Conservation (phyloP, 2,113 vertebrate species). For the Haemorhous mexicanus region DNA sequence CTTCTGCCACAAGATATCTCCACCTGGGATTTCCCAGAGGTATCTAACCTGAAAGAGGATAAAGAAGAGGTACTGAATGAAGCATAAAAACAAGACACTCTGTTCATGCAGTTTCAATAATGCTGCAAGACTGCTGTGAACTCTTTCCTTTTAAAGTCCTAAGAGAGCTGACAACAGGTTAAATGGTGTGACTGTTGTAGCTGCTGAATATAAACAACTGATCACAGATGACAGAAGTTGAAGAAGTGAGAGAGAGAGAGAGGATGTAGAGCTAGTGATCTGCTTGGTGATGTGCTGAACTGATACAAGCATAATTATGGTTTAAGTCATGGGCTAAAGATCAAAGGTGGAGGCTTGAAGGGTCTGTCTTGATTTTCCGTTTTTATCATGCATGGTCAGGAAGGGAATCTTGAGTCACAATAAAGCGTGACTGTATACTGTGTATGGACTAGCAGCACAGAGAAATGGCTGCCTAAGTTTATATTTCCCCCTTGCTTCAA, state of each 20-base stretch:
- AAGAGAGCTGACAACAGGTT: not conserved
- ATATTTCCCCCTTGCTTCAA: not conserved
- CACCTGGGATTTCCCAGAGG: not conserved
- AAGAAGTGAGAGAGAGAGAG: not conserved
- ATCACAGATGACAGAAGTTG: not conserved
- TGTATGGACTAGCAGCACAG: not conserved
- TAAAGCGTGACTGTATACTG: not conserved
- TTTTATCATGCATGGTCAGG: not conserved
- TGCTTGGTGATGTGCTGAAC: not conserved
- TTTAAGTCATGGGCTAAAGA: not conserved
- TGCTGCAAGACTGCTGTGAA: not conserved
- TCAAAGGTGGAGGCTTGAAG: not conserved
- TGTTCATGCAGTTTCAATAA: not conserved
- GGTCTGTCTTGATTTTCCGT: not conserved
- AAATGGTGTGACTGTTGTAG: not conserved
- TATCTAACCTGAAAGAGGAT: not conserved
- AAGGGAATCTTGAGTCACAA: not conserved
- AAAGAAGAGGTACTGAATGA: not conserved
- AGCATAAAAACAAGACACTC: not conserved
- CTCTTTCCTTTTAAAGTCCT: not conserved
- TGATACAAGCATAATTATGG: not conserved
- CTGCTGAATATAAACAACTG: not conserved
- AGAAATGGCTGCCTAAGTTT: not conserved
- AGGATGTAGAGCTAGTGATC: not conserved
- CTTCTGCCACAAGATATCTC: not conserved